These are phyloP conservation scores for Argopecten irradians DNA, from an alignment of 1,140 invertebrate genomes.

Conservation along the genomic window DNA sequence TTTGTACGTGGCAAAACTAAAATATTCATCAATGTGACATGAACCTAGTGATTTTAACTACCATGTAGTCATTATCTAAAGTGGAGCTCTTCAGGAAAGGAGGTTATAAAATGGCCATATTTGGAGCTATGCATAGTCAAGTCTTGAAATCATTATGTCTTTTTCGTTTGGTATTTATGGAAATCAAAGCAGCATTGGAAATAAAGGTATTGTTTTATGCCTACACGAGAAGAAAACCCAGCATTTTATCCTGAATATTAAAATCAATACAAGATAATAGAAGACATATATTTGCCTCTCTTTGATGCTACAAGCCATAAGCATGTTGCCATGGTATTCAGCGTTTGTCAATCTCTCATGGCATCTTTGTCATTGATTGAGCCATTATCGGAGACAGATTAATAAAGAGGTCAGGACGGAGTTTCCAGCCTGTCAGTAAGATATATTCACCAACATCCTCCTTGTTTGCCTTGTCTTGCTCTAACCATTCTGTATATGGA, in stretches of 20 bases:
- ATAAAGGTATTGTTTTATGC: neutral
- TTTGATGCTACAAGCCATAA: neutral
- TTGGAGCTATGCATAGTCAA: neutral
- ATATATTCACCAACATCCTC: neutral
- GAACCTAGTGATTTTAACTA: neutral
- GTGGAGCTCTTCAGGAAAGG: neutral
- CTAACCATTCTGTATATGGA: neutral
- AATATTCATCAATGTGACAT: neutral
- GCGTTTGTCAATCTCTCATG: neutral
- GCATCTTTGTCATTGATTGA: constrained; percentile 8
- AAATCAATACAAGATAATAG: neutral
- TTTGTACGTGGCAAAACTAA: neutral
- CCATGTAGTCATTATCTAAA: neutral
- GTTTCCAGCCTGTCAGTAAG: neutral
- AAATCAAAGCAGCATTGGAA: neutral
- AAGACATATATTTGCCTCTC: neutral
- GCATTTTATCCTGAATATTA: neutral
- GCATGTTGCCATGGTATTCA: neutral
- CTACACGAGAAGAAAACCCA: neutral
- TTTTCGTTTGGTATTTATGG: neutral
- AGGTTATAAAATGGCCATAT: neutral
- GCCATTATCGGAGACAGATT: neutral
- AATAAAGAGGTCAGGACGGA: neutral
- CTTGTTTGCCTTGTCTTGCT: neutral
- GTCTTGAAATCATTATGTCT: neutral